Conservation (phyloP, 1,140 invertebrate species). For the Euura saliciscinereae region DNA sequence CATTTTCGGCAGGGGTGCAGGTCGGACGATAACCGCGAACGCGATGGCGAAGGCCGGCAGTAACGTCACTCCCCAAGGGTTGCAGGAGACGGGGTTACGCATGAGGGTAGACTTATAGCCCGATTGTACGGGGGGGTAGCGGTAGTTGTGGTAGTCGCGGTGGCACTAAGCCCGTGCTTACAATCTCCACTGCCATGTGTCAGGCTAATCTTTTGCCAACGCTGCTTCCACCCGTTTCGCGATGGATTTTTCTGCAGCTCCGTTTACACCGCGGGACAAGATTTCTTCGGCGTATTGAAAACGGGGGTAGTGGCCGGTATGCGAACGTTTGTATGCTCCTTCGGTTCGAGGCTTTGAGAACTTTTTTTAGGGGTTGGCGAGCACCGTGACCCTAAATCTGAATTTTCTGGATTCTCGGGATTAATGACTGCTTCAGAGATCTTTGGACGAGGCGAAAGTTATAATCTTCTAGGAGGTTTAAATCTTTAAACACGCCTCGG, state of each 20-base stretch:
- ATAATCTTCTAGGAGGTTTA: not conserved
- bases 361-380: no score
- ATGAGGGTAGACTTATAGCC: slow-evolving; percentile 38
- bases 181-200: slow-evolving; percentile 46
- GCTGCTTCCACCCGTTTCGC: slow-evolving; percentile 28
- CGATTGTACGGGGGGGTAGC: slow-evolving; percentile 18
- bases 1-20: not conserved
- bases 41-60: not conserved
- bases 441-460: not conserved
- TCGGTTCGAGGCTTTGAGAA: no score
- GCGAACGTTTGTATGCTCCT: no score
- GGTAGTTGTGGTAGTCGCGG: not conserved
- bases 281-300: slow-evolving; percentile 26
- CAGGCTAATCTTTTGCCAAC: slow-evolving; percentile 46
- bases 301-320: no score
- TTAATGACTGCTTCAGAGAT: not conserved
- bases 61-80: slow-evolving; percentile 4
- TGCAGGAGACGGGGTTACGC: not conserved
- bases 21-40: not conserved
- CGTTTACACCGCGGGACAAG: no score
- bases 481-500: not conserved
- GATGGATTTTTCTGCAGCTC: no score
- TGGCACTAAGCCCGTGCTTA: slow-evolving; percentile 8
- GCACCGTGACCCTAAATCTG: not conserved
- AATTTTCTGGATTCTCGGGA: not conserved